Conservation (phyloP, 2,797 vertebrate species). For the Galaxias olidus region DNA sequence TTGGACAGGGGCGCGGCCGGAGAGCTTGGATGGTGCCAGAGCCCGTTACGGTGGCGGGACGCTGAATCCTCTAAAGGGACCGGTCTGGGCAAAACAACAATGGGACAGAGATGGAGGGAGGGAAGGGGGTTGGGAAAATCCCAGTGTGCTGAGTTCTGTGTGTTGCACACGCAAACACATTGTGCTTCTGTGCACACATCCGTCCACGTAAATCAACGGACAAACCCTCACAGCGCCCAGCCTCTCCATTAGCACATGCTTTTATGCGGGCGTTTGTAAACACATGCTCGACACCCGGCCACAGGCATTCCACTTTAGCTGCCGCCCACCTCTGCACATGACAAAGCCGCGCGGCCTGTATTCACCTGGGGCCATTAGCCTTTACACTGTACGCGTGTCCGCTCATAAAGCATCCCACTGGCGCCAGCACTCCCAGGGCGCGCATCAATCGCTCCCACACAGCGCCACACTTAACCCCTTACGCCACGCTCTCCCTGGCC, state of each 20-base stretch:
- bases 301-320: too few relatives aligned
- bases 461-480: slow-evolving; percentile 29
- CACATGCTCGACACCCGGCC: slow-evolving; percentile 43
- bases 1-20: slow-evolving; percentile 32
- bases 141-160: slow-evolving; percentile 25
- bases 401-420: slow-evolving; percentile 62
- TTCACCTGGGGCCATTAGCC: slow-evolving; percentile 52
- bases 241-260: slow-evolving; percentile 9
- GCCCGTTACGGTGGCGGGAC: slow-evolving; percentile 46
- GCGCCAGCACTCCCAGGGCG: not conserved
- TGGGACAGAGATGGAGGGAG: slow-evolving; percentile 12
- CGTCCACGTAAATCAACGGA: slow-evolving; percentile 10
- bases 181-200: not conserved
- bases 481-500: slow-evolving; percentile 32
- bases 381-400: slow-evolving; percentile 50
- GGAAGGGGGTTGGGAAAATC: not conserved
- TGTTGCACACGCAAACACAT: slow-evolving; percentile 21
- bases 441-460: slow-evolving; percentile 22
- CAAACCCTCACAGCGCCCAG: too few relatives aligned
- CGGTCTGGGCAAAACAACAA: slow-evolving; percentile 40
- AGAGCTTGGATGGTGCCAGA: slow-evolving; percentile 39
- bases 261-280: slow-evolving; percentile 1
- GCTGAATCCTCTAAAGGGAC: slow-evolving; percentile 53
- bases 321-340: too few relatives aligned
- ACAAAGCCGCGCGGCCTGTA: not conserved